A percentile compares a stretch with the other conserved stretches of the same genome.
These are phyloP conservation scores for Oreochromis grahami DNA, from an alignment of 2,797 vertebrate genomes.

Conservation along the genomic window DNA sequence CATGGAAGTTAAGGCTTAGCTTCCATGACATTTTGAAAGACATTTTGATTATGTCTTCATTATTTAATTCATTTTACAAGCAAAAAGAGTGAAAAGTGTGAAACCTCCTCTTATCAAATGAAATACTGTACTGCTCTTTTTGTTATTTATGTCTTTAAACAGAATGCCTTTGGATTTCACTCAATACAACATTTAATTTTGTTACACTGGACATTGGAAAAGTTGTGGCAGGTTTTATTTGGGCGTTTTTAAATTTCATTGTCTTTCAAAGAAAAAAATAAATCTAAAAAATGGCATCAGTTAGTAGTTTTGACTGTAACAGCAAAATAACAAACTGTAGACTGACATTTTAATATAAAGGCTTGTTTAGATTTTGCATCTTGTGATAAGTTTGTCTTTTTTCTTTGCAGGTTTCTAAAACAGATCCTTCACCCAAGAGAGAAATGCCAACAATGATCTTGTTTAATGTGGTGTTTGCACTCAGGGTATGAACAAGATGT, in stretches of 20 bases:
- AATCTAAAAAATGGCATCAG: background rate
- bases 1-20: background rate
- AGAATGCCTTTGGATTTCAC: background rate
- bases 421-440: conserved; percentile 95
- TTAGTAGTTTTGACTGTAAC: background rate
- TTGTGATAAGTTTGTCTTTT: background rate
- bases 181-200: background rate
- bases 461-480: conserved; percentile 96
- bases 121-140: background rate
- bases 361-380: background rate
- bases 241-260: background rate
- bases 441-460: conserved; percentile 99
- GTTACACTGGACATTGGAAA: background rate
- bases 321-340: background rate
- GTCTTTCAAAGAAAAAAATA: background rate
- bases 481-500: conserved; percentile 82
- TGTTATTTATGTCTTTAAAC: background rate
- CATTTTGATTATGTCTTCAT: background rate
- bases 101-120: background rate
- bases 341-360: background rate
- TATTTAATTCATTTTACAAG: background rate
- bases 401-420: conserved; percentile 86
- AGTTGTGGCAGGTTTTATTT: background rate
- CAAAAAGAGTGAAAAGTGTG: background rate
- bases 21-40: background rate